Percentiles rank a stretch among this genome's conserved stretches.
Evolutionary conservation across 2,113 vertebrate genomes (phyloP).

Genomic region (Megaceryle maxima): DNA sequence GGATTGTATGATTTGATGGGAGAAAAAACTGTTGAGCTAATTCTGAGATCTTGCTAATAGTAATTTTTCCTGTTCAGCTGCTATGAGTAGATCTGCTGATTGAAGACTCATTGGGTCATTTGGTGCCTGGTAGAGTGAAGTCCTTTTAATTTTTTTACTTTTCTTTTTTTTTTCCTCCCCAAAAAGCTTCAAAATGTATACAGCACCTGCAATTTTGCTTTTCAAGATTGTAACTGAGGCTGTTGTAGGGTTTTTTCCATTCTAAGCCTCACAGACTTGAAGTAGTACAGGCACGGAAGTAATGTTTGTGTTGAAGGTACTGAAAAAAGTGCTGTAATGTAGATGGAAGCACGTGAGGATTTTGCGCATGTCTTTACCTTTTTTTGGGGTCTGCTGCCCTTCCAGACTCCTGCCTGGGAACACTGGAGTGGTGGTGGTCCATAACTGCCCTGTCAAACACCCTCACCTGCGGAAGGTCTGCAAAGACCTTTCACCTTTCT

Average conservation of each 20-base stretch:
- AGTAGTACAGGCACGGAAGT: not conserved
- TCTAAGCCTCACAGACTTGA: not conserved
- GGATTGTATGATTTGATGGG: not conserved
- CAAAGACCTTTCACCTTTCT: not conserved
- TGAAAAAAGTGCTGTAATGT: not conserved
- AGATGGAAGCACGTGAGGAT: not conserved
- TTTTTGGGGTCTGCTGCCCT: not conserved
- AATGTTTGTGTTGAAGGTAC: not conserved
- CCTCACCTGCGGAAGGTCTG: not conserved
- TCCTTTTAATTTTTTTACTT: not conserved
- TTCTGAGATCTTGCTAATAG: not conserved
- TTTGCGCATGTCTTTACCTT: not conserved
- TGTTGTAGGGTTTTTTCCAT: not conserved
- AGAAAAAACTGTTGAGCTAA: not conserved
- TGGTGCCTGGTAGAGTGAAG: not conserved
- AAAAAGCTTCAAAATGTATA: not conserved
- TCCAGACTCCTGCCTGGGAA: not conserved
- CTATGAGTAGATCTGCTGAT: not conserved
- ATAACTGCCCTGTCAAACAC: not conserved
- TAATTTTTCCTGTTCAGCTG: not conserved
- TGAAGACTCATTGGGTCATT: not conserved
- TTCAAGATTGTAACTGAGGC: not conserved
- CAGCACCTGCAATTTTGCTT: not conserved
- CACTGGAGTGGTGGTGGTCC: fast-evolving
- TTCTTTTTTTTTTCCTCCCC: not conserved